Conservation (phyloP, 2,888 invertebrate genomes). For the Neoascia interrupta region DNA sequence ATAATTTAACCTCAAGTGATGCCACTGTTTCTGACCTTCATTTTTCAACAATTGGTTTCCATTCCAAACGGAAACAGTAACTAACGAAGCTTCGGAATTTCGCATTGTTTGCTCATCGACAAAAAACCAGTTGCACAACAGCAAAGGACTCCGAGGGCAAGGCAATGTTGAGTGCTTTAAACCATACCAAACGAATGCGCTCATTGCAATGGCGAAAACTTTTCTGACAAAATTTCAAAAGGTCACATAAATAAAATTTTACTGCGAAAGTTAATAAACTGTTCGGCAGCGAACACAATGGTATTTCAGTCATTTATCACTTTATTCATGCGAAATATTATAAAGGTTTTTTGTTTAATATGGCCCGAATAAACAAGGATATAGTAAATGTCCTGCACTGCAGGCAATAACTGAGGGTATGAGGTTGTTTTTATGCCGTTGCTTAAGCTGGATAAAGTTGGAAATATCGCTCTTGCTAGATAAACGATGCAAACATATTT, state of each 20-base stretch:
- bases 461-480: no score
- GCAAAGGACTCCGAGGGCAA: constrained; percentile 1
- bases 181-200: constrained; percentile 24
- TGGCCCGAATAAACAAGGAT: not conserved
- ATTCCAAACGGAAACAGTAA: no score
- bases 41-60: no score
- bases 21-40: no score
- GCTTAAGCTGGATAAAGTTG: no score
- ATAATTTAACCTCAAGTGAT: no score
- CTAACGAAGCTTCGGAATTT: no score
- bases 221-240: constrained; percentile 51
- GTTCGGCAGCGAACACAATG: constrained; percentile 16
- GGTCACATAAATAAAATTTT: constrained; percentile 49
- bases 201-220: constrained; percentile 51
- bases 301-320: constrained; percentile 5
- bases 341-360: not conserved
- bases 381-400: not conserved
- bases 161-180: not conserved
- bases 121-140: constrained; percentile 2
- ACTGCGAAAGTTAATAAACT: constrained; percentile 59
- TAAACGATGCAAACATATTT: no score
- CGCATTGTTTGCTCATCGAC: no score
- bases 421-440: not conserved
- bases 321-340: no score
- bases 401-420: no score